A percentile compares a stretch with the other conserved stretches of the same genome.
Evolutionary conservation across 2,888 invertebrate genomes (phyloP).

Genomic region (Zeuzera pyrina): DNA sequence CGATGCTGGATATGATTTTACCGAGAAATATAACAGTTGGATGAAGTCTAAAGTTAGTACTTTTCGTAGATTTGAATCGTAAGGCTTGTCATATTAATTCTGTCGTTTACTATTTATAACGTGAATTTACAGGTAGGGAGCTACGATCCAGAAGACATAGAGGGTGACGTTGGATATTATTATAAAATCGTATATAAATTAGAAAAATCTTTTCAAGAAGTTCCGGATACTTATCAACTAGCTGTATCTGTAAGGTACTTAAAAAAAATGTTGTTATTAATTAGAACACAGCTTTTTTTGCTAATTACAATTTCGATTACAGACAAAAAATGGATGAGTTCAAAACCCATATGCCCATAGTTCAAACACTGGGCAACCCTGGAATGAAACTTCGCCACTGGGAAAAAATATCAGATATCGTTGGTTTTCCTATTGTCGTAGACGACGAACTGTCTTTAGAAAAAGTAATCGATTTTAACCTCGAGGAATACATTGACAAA

Average conservation of each 20-base stretch:
- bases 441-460: slow-evolving; percentile 86
- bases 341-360: slow-evolving; percentile 90
- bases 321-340: slow-evolving; percentile 88
- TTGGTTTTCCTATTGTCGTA: slow-evolving; percentile 92
- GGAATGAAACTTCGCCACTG: slow-evolving; percentile 94
- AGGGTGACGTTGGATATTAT: slow-evolving; percentile 79
- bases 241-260: slow-evolving; percentile 72
- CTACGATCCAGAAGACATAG: slow-evolving; percentile 91
- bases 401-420: slow-evolving; percentile 95
- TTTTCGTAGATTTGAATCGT: not conserved
- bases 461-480: slow-evolving; percentile 90
- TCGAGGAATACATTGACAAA: slow-evolving; percentile 89
- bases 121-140: slow-evolving; percentile 78
- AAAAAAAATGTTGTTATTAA: not conserved
- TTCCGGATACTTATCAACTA: slow-evolving; percentile 81
- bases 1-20: slow-evolving; percentile 90
- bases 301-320: slow-evolving; percentile 11
- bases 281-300: not conserved
- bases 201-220: slow-evolving; percentile 87
- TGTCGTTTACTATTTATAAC: not conserved
- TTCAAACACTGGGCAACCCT: slow-evolving; percentile 94
- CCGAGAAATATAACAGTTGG: slow-evolving; percentile 88
- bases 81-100: not conserved
- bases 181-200: slow-evolving; percentile 87
- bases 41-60: slow-evolving; percentile 75